Conservation (phyloP, 2,113 vertebrate species). For the Puma concolor region DNA sequence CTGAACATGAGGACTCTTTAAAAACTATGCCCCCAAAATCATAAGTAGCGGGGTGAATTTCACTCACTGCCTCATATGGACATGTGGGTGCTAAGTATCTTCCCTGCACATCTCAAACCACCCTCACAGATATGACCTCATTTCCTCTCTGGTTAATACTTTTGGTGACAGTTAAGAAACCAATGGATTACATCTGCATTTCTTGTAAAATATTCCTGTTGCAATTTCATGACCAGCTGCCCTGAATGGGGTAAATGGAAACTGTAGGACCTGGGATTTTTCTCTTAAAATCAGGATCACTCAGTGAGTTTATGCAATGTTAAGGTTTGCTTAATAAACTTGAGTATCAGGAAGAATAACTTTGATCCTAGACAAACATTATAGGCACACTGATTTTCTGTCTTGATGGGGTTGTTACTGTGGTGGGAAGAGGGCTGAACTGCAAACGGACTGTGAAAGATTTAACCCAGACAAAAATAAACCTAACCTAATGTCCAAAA, state of each 20-base stretch:
- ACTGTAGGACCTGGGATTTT: background rate
- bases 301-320: background rate
- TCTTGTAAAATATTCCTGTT: background rate
- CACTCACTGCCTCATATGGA: background rate
- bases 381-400: background rate
- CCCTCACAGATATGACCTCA: background rate
- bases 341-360: background rate
- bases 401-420: background rate
- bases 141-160: background rate
- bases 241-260: background rate
- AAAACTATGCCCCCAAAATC: background rate
- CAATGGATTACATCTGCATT: background rate
- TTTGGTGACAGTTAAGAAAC: background rate
- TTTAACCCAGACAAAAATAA: constrained; percentile 14
- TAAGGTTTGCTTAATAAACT: background rate
- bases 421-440: background rate
- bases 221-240: background rate
- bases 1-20: background rate
- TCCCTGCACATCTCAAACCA: background rate
- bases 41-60: background rate
- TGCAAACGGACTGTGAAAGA: background rate
- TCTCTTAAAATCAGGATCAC: background rate
- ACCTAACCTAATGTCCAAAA: background rate
- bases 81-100: background rate
- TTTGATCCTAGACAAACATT: background rate